Evolutionary conservation across 2,888 invertebrate species (phyloP).

Genomic region (Mythimna impura): DNA sequence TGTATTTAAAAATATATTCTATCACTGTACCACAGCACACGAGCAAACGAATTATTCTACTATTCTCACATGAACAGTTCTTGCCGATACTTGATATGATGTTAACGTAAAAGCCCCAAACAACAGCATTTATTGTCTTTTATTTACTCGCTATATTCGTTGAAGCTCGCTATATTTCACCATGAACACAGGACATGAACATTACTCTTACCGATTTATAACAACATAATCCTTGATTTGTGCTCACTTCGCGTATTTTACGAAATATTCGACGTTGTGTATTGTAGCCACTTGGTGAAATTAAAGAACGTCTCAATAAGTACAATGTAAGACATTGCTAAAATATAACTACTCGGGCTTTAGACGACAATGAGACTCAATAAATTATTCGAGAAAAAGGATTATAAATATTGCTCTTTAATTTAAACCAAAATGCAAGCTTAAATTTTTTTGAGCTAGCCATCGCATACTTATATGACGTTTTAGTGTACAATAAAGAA

Average conservation of each 20-base stretch:
- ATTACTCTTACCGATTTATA: slow-evolving; percentile 46
- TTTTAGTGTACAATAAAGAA: too few relatives aligned
- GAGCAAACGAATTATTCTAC: background rate
- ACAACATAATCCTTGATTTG: slow-evolving; percentile 53
- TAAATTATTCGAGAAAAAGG: background rate
- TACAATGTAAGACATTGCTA: background rate
- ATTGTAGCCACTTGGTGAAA: slow-evolving; percentile 31
- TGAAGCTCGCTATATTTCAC: slow-evolving; percentile 14
- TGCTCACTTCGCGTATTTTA: slow-evolving; percentile 31
- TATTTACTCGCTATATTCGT: background rate
- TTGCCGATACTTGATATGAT: background rate
- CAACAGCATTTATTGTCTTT: slow-evolving; percentile 20
- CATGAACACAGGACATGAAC: slow-evolving; percentile 26
- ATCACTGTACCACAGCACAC: too few relatives aligned
- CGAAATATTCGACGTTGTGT: slow-evolving; percentile 19
- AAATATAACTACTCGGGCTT: slow-evolving; percentile 2
- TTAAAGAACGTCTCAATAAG: slow-evolving; percentile 22
- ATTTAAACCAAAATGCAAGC: background rate
- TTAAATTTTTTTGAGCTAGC: background rate
- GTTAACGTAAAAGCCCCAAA: background rate
- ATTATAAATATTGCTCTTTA: background rate
- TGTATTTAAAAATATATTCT: too few relatives aligned
- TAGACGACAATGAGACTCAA: slow-evolving; percentile 10
- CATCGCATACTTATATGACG: too few relatives aligned
- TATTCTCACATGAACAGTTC: background rate